A percentile compares a stretch with the other conserved stretches of the same genome.
Conservation (phyloP, 2,113 vertebrate genomes). For the Mirounga angustirostris region DNA sequence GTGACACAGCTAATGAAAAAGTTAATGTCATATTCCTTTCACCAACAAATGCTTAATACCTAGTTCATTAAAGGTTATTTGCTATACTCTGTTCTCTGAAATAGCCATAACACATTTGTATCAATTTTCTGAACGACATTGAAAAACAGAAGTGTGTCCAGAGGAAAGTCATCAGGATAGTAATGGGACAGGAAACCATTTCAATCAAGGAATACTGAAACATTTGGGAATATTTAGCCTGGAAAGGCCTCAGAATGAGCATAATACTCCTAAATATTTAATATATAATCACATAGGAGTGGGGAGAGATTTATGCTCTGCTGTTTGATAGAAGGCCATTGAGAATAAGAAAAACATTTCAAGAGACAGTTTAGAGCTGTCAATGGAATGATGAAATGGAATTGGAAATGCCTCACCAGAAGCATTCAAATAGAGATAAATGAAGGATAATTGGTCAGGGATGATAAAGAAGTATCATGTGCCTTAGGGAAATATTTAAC, state of each 20-base stretch:
- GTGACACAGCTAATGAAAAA: neutral
- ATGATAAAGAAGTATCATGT: neutral
- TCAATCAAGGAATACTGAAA: neutral
- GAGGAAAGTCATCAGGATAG: neutral
- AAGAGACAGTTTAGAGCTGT: neutral
- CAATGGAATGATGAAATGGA: neutral
- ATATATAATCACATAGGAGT: neutral
- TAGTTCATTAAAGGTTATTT: neutral
- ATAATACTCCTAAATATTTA: neutral
- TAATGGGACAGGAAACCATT: neutral
- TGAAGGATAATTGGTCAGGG: neutral
- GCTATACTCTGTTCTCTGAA: neutral
- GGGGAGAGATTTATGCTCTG: neutral
- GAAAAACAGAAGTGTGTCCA: neutral
- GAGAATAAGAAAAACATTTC: neutral
- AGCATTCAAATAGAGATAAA: neutral
- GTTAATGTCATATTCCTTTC: neutral
- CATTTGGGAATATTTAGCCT: conserved; percentile 16
- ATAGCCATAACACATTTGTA: neutral
- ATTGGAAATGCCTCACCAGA: neutral
- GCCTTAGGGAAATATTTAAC: neutral
- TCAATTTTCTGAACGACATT: neutral
- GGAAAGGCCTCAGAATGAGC: neutral
- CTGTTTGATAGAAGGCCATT: neutral
- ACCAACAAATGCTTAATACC: neutral